Conservation (phyloP, 2,888 invertebrate genomes). For the Drosophila affinis region DNA sequence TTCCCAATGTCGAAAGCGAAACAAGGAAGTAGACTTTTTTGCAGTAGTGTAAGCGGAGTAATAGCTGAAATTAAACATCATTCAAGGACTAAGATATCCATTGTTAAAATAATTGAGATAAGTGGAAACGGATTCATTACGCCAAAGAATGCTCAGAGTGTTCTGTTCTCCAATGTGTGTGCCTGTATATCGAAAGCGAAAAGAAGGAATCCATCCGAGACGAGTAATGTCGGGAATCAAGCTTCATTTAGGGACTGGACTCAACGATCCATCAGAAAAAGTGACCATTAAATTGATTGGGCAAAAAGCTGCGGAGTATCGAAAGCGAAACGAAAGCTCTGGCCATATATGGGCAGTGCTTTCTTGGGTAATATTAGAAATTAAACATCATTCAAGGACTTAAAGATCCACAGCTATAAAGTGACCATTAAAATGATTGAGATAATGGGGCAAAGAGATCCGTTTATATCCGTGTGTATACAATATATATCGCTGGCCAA, state of each 20-base stretch:
- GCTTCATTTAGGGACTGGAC: neutral
- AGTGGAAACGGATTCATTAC: neutral
- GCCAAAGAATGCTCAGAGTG: neutral
- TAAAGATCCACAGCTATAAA: slow-evolving; percentile 10
- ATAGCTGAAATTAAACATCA: neutral
- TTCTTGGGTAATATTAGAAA: slow-evolving; percentile 30
- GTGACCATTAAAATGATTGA: slow-evolving; percentile 31
- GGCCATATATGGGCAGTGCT: slow-evolving; percentile 14
- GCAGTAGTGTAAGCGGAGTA: neutral
- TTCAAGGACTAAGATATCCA: neutral
- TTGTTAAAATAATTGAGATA: neutral
- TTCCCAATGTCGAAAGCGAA: neutral
- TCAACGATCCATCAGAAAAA: neutral
- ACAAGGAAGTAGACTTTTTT: neutral
- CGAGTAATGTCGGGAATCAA: neutral
- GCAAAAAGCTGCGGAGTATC: neutral
- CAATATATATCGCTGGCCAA: slow-evolving; percentile 9
- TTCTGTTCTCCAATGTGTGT: neutral
- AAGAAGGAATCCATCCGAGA: neutral
- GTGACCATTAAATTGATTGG: slow-evolving; percentile 1
- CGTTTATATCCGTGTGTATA: slow-evolving; percentile 18
- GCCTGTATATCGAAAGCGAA: neutral
- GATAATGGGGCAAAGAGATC: slow-evolving; percentile 24
- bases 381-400: slow-evolving; percentile 11
- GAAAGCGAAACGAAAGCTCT: slow-evolving; percentile 32